Conservation (phyloP, 2,888 invertebrate species). For the Drosophila gaucha region DNA sequence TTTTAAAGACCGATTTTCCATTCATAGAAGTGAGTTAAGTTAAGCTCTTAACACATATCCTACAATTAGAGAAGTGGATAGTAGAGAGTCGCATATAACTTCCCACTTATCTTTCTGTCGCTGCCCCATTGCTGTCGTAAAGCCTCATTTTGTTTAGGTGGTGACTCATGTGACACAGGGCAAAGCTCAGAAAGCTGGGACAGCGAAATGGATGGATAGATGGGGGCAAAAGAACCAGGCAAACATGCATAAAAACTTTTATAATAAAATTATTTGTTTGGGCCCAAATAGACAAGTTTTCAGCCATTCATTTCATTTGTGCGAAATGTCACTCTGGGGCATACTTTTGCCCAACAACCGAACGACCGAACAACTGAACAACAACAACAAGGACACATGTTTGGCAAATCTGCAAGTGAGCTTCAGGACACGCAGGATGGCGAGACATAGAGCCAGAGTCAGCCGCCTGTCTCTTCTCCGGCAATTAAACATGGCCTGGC, state of each 20-base stretch:
- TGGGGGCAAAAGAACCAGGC: constrained; percentile 25
- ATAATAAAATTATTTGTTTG: constrained; percentile 77
- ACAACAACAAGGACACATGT: constrained; percentile 44
- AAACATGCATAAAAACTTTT: constrained; percentile 64
- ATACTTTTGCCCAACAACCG: constrained; percentile 49
- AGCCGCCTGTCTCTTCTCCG: constrained; percentile 51
- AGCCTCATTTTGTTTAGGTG: constrained; percentile 51
- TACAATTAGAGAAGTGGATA: background rate
- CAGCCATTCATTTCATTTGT: constrained; percentile 77
- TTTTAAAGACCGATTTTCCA: too few species aligned
- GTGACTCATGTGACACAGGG: constrained; percentile 26
- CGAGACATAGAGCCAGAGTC: background rate
- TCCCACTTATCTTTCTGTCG: background rate
- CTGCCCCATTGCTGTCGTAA: constrained; percentile 37
- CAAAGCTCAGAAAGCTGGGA: background rate
- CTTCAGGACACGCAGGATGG: constrained; percentile 1
- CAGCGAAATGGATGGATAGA: background rate
- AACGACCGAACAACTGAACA: constrained; percentile 14
- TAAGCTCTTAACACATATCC: background rate
- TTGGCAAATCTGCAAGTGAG: constrained; percentile 51
- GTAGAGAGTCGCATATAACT: background rate
- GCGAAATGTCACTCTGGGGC: constrained; percentile 73
- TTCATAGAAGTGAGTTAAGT: too few species aligned
- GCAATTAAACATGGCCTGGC: constrained; percentile 61
- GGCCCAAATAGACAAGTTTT: constrained; percentile 69